phyloP scores from a whole-genome alignment of 2,113 vertebrate species.

The Sylvicapra grimmia region DNA sequence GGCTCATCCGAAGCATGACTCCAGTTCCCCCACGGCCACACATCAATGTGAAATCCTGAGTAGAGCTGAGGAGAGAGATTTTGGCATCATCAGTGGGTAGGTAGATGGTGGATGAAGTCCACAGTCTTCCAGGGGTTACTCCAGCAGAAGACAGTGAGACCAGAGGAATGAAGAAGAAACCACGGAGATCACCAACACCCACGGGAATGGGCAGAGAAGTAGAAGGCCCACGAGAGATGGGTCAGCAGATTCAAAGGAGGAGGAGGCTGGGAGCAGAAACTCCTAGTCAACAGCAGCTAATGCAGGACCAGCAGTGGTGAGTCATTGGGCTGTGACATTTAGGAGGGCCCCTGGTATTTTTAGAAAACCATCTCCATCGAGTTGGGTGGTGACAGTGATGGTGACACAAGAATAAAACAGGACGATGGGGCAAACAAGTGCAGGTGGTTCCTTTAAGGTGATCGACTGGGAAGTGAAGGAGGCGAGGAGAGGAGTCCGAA shows the following conservation, averaged over 20 bases:
- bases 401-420: background rate
- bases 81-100: too few species aligned
- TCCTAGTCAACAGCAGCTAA: background rate
- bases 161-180: background rate
- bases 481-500: too few species aligned
- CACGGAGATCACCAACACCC: fast-evolving
- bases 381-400: background rate
- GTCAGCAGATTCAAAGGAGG: background rate
- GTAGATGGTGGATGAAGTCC: background rate
- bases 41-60: fast-evolving
- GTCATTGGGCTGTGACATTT: background rate
- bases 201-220: background rate
- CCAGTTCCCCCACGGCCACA: background rate
- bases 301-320: background rate
- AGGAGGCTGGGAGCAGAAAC: background rate
- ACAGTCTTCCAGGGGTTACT: background rate
- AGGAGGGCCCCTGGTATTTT: background rate
- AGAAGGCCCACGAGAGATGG: fast-evolving
- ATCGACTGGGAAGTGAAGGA: background rate
- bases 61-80: too few species aligned
- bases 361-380: background rate
- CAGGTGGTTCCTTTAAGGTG: background rate
- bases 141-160: background rate
- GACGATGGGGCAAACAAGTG: background rate
- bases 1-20: background rate